Base-by-base conservation (phyloP, 2,888 invertebrate species). In the Hirtodrosophila duncani region DNA sequence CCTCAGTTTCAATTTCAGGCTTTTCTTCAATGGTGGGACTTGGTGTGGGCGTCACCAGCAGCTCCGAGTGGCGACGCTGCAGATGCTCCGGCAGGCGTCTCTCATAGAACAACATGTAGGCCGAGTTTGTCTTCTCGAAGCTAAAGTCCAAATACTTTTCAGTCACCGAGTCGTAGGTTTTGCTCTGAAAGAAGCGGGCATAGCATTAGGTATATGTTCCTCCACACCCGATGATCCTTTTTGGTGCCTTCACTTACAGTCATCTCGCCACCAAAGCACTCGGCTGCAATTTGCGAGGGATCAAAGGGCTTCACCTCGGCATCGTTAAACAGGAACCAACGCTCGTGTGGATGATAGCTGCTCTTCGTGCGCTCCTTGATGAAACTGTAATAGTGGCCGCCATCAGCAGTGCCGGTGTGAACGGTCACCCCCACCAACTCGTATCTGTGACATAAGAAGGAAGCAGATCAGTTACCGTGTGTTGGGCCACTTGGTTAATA, bases 121-220 rank as follows among this genome's bases (percentile, higher is more conserved):
- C 98, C 82, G 96, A 97, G 87, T 98, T 97, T 2, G 97, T 97
- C 89, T 98, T 98, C 87, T 98, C 98, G 85, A 97, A 97, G 77
- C 97, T 97, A 84, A 98, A 96, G 86, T 98, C 98, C 93, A 98
- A 94, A 85, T 97, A 98, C 85, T 97, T 97, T 80, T 98, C 98
- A 5, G 96, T 96, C 14, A 97, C 96, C 0, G 97, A 95, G 85
- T 98, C 98, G 84, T 97, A 98, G 0, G 97, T 97, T 89, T 97
- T 97, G 83, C 97, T 97, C 93, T 94, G 87, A 10, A 59, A 36
- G 20, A 8, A 0, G 20, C 4, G 7, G 7, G 20, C 4, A 20
- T 20, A 20, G 20, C 4, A 6, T 6, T 20, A 20, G 7, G 7
- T 20, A 20, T 6, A n/a, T n/a, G n/a, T n/a, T n/a, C n/a, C n/a